A percentile compares a stretch with the other conserved stretches of the same genome.
Conservation (phyloP, 1,140 invertebrate species). For the Bacillus rossius region DNA sequence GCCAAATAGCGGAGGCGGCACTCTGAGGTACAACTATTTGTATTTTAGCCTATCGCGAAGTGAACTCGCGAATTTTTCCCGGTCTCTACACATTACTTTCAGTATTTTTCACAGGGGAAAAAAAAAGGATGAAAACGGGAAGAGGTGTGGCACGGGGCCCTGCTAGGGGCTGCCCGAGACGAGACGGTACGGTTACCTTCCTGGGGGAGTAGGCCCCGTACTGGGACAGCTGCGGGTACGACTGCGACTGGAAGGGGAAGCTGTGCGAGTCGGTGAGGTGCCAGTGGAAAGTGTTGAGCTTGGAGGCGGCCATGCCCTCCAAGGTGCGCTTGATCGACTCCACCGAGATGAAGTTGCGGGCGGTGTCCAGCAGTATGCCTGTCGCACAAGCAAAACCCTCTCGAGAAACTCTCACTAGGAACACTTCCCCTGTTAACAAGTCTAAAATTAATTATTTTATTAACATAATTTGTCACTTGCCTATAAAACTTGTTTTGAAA, state of each 20-base stretch:
- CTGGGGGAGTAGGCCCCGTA: conserved; percentile 68
- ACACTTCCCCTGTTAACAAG: not conserved
- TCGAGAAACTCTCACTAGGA: not conserved
- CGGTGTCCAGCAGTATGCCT: conserved; percentile 64
- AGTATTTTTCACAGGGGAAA: no score
- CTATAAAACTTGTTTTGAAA: not conserved
- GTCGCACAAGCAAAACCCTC: not conserved
- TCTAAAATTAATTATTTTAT: not conserved
- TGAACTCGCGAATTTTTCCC: no score
- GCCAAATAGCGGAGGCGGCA: no score
- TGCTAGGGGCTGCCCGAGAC: no score
- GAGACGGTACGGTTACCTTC: no score
- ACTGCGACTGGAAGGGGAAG: conserved; percentile 65
- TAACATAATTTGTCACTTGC: not conserved
- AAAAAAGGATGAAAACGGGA: no score
- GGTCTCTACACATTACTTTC: no score
- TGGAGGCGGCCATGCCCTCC: conserved; percentile 73
- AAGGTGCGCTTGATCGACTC: conserved; percentile 64
- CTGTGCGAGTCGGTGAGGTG: conserved; percentile 80
- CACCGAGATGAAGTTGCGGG: conserved; percentile 68
- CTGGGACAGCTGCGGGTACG: conserved; percentile 61
- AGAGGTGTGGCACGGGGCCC: no score
- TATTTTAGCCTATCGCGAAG: no score
- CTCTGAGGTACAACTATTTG: no score
- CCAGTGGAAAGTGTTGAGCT: conserved; percentile 84